Evolutionary conservation across 2,113 vertebrate genomes (phyloP).

Genomic region (Mustelus asterias): DNA sequence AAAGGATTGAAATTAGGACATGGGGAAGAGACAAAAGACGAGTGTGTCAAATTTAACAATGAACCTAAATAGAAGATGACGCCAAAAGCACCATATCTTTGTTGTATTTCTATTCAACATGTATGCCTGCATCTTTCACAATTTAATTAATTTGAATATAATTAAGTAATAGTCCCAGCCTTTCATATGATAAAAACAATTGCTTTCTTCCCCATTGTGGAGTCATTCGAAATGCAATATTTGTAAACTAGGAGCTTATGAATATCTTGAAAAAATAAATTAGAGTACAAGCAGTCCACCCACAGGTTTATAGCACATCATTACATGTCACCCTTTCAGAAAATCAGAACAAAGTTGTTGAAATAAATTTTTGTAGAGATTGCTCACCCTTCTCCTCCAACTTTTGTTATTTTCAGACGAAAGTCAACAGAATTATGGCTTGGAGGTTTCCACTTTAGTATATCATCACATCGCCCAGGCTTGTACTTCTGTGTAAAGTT

Average conservation of each 20-base stretch:
- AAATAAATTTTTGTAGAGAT: constrained; percentile 19
- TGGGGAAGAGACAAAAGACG: background rate
- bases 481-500: constrained; percentile 75
- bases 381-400: constrained; percentile 95
- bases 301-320: background rate
- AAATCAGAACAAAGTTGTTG: background rate
- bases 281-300: background rate
- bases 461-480: constrained; percentile 87
- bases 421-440: constrained; percentile 98
- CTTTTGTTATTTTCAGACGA: constrained; percentile 92
- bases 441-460: constrained; percentile 98
- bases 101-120: background rate
- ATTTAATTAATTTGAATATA: background rate
- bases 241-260: background rate
- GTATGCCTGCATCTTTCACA: background rate
- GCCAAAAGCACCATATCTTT: background rate
- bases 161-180: background rate
- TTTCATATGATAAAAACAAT: background rate
- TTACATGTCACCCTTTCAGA: background rate
- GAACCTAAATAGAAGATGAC: background rate
- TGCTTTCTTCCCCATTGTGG: background rate
- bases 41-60: background rate
- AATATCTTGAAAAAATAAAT: background rate
- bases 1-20: background rate
- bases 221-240: no score